A percentile compares a stretch with the other conserved stretches of the same genome.
Evolutionary conservation across 1,140 invertebrate genomes (phyloP).

Genomic region (Aleiodes sp.): DNA sequence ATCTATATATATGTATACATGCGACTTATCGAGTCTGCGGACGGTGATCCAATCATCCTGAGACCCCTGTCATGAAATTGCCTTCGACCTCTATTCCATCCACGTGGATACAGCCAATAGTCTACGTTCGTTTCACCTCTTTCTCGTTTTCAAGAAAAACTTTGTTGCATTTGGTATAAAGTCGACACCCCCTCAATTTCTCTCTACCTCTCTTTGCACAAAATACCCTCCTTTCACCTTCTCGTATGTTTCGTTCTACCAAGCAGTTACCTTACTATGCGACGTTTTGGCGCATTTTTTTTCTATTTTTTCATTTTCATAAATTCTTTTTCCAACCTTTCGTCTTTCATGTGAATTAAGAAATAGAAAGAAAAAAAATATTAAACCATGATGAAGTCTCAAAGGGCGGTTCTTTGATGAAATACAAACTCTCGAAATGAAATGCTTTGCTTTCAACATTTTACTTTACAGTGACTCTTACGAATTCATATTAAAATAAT

Average conservation of each 20-base stretch:
- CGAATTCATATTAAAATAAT: slow-evolving; percentile 7
- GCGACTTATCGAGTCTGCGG: slow-evolving; percentile 49
- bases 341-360: slow-evolving; percentile 4
- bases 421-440: slow-evolving; percentile 9
- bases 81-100: slow-evolving; percentile 54
- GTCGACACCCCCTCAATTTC: slow-evolving; percentile 8
- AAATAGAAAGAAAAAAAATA: neutral
- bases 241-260: neutral
- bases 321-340: neutral
- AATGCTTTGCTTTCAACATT: neutral
- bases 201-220: neutral
- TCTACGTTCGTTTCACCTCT: slow-evolving; percentile 35
- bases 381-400: neutral
- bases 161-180: slow-evolving; percentile 56
- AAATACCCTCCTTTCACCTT: neutral
- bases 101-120: slow-evolving; percentile 55
- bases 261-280: neutral
- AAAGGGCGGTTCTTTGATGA: neutral
- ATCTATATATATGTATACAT: slow-evolving; percentile 14
- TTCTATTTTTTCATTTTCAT: too few relatives aligned
- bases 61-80: slow-evolving; percentile 60
- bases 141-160: slow-evolving; percentile 47
- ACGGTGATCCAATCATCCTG: slow-evolving; percentile 60
- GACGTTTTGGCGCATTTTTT: neutral
- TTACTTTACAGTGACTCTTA: neutral